phyloP scores from a whole-genome alignment of 2,113 vertebrate genomes.

The Rhagologus leucostigma region DNA sequence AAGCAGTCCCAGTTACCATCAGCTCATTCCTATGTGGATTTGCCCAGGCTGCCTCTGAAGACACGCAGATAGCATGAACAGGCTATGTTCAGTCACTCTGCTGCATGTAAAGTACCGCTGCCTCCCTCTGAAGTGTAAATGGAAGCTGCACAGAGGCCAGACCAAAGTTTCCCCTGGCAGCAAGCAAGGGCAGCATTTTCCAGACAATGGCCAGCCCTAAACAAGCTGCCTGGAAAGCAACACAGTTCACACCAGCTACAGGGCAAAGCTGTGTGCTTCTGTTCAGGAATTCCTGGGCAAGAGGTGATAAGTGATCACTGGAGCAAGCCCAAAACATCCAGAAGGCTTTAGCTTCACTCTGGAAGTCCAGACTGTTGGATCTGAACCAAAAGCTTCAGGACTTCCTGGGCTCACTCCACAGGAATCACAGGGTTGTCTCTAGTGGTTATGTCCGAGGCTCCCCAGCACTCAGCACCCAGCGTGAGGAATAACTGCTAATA shows the following conservation, averaged over 20 bases:
- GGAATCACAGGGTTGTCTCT: background rate
- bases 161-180: background rate
- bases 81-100: rapidly evolving
- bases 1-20: background rate
- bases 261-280: rapidly evolving
- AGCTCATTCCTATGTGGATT: background rate
- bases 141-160: background rate
- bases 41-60: background rate
- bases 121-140: background rate
- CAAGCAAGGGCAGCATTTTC: background rate
- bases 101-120: rapidly evolving
- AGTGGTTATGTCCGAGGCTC: background rate
- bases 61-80: rapidly evolving
- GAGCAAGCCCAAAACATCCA: background rate
- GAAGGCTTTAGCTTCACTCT: background rate
- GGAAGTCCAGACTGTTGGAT: background rate
- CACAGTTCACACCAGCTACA: rapidly evolving
- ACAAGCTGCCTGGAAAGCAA: background rate
- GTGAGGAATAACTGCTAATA: background rate
- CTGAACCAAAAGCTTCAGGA: background rate
- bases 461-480: background rate
- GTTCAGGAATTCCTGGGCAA: background rate
- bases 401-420: background rate
- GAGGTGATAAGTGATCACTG: background rate
- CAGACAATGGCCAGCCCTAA: background rate